Evolutionary conservation across 2,888 invertebrate genomes (phyloP).

Genomic region (Yponomeuta cagnagella): DNA sequence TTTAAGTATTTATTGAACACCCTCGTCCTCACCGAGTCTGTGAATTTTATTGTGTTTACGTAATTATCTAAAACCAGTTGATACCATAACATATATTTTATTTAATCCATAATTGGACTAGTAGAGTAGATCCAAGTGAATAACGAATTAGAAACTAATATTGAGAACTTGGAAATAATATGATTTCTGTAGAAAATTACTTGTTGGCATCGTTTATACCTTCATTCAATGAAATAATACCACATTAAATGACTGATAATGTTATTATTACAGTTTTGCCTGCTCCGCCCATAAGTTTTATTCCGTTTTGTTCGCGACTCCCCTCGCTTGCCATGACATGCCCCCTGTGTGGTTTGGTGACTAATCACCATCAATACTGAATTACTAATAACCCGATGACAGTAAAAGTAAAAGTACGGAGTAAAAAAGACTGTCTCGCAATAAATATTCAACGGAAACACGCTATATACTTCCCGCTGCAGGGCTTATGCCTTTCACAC

Average conservation of each 20-base stretch:
- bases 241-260: constrained; percentile 33
- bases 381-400: not conserved
- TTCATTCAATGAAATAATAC: constrained; percentile 2
- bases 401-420: not conserved
- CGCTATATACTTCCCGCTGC: no score
- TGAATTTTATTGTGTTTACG: constrained; percentile 13
- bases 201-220: not conserved
- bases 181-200: not conserved
- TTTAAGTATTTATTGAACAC: constrained; percentile 65
- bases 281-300: constrained; percentile 66
- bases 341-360: constrained; percentile 29
- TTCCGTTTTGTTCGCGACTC: constrained; percentile 43
- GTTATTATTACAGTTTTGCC: constrained; percentile 53
- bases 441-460: no score
- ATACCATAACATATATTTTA: not conserved
- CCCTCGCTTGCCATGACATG: constrained; percentile 37
- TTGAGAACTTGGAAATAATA: constrained; percentile 3
- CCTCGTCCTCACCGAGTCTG: constrained; percentile 31
- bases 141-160: not conserved
- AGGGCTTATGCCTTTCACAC: no score
- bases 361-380: constrained; percentile 11
- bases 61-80: not conserved
- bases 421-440: no score
- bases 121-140: not conserved
- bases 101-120: not conserved